Evolutionary conservation across 2,797 vertebrate species (phyloP).

Genomic region (Dendrocincla tyrannina): DNA sequence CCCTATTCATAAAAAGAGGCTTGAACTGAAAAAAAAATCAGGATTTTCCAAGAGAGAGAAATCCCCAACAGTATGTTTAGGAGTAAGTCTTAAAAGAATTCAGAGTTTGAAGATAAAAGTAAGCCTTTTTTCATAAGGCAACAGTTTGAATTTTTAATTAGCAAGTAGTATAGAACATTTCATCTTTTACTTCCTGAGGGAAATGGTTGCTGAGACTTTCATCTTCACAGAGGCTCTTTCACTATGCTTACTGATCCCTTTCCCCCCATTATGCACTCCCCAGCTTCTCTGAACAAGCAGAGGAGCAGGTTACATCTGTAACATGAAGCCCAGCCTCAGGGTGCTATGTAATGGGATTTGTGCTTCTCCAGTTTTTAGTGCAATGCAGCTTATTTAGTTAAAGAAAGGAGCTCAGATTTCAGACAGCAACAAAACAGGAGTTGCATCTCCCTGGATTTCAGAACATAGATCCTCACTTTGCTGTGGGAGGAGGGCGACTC

Average conservation of each 20-base stretch:
- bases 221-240: slow-evolving; percentile 51
- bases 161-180: slow-evolving; percentile 15
- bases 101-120: slow-evolving; percentile 18
- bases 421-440: neutral
- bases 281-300: slow-evolving; percentile 34
- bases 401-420: slow-evolving; percentile 48
- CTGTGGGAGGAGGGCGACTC: neutral
- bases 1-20: neutral
- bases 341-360: slow-evolving; percentile 54
- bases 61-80: neutral
- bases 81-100: neutral
- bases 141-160: slow-evolving; percentile 32
- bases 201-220: slow-evolving; percentile 43
- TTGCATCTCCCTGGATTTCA: neutral
- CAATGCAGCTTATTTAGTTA: slow-evolving; percentile 37
- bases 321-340: slow-evolving; percentile 46
- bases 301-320: slow-evolving; percentile 13
- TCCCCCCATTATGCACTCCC: neutral
- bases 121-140: neutral
- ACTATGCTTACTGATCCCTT: slow-evolving; percentile 33
- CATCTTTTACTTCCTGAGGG: slow-evolving; percentile 10
- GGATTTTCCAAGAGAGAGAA: neutral
- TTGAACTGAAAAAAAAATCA: neutral
- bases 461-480: neutral
- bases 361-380: slow-evolving; percentile 46